phyloP scores from a whole-genome alignment of 2,888 invertebrate species.

The Spisula subtruncata region DNA sequence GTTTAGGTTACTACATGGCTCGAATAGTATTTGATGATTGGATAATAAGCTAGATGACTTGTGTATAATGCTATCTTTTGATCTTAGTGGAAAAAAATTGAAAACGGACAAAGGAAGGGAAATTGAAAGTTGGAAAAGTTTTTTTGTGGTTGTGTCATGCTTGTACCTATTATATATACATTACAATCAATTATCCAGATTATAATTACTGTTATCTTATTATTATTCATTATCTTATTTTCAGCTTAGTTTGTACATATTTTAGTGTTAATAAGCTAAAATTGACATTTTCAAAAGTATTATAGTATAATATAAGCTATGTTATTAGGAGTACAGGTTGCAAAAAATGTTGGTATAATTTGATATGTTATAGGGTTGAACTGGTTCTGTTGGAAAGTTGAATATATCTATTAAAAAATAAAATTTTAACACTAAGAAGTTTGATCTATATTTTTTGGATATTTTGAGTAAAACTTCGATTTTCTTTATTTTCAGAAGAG shows the following conservation, averaged over 20 bases:
- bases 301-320: too few species aligned
- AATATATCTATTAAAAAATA: too few species aligned
- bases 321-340: too few species aligned
- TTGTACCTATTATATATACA: too few species aligned
- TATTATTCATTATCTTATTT: too few species aligned
- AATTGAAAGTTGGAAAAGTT: background rate
- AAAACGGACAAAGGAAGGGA: background rate
- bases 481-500: constrained; percentile 44
- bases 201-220: too few species aligned
- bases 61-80: background rate
- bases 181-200: too few species aligned
- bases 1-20: background rate
- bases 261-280: background rate
- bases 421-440: too few species aligned
- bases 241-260: background rate
- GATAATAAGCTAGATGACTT: background rate
- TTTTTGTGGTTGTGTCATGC: background rate
- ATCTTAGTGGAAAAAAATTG: background rate
- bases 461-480: background rate
- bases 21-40: background rate
- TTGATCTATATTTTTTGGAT: background rate
- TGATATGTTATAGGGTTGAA: background rate
- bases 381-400: background rate
- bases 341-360: too few species aligned
- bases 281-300: background rate